Evolutionary conservation across 2,888 invertebrate species (phyloP), one percentile per base, ranked within the genome.

Genomic region (Noctua janthe): DNA sequence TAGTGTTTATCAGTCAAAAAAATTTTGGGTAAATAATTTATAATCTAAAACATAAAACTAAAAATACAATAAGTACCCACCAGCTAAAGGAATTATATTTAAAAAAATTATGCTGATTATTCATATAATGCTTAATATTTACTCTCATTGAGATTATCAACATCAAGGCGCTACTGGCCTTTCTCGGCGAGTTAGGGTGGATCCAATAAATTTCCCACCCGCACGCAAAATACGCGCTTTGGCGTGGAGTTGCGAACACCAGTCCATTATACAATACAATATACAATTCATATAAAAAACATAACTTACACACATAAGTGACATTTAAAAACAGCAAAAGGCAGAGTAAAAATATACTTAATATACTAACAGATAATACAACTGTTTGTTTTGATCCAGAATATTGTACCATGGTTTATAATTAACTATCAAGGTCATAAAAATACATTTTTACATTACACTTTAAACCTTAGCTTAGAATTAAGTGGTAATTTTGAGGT

Each of bases 401-500:
- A 49, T 70, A 56, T 82, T 78, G 69, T 78, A 72, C 78, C 78
- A 51, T 49, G 4, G 35, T 78, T 81, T 35, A 49, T 71, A 3
- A 59, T 66, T 43, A 6, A 51, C 20, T 71, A 62, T 39, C 20
- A 71, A 56, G 13, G 13, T 64, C 39, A 15, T 62, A 39, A 75
- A 75, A 56, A n/a, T 39, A 67, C 8, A 35, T 47, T 17, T 20
- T 59, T 62, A 69, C 39, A 77, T 72, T 71, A 62, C 2, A 67
- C 17, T 51, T 62, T 59, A 71, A 51, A 66, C n/a, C 59, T 73
- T 83, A 83, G 15, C 39, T 11, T 72, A 76, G 4, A 43, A 51
- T 11, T 59, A 80, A 17, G 47, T 74, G 66, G 73, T 73, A 39
- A 73, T 73, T 79, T 76, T 83, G 83, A 83, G 83, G 83, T 83